These are phyloP conservation scores for Eubasilissa regina DNA, from an alignment of 1,140 invertebrate genomes.

Conservation along the genomic window DNA sequence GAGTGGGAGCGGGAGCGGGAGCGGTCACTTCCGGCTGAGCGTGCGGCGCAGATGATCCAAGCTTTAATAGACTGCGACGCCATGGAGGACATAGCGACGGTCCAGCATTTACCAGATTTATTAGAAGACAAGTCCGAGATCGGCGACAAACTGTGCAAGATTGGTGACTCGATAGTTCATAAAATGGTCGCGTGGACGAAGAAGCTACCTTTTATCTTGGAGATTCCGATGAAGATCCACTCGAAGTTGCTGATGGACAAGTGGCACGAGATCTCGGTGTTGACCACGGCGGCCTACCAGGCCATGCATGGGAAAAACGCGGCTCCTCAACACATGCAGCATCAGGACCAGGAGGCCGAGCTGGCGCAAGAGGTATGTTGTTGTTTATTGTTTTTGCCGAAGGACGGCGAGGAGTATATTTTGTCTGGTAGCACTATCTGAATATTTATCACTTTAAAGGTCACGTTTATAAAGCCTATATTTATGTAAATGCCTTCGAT, in stretches of 20 bases:
- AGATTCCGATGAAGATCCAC: slow-evolving; percentile 94
- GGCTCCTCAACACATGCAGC: slow-evolving; percentile 68
- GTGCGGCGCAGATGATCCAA: slow-evolving; percentile 88
- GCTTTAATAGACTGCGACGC: slow-evolving; percentile 95
- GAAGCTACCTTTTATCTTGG: slow-evolving; percentile 95
- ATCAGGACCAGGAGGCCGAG: slow-evolving; percentile 76
- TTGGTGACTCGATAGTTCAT: slow-evolving; percentile 96
- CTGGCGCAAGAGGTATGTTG: slow-evolving; percentile 82
- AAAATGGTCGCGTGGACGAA: slow-evolving; percentile 99
- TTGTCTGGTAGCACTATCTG: no score
- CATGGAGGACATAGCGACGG: slow-evolving; percentile 94
- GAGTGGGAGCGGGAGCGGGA: slow-evolving; percentile 75
- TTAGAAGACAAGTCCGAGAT: slow-evolving; percentile 92
- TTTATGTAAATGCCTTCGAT: no score
- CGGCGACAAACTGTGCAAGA: slow-evolving; percentile 93
- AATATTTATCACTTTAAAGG: no score
- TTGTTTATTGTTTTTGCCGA: slow-evolving; percentile 2
- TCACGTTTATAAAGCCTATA: no score
- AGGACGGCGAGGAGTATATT: no score
- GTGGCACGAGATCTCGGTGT: slow-evolving; percentile 96
- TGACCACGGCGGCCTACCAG: slow-evolving; percentile 94
- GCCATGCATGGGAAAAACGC: slow-evolving; percentile 85
- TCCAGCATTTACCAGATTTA: slow-evolving; percentile 91
- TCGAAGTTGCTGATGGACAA: slow-evolving; percentile 96
- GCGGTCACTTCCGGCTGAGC: slow-evolving; percentile 85